Evolutionary conservation across 2,888 invertebrate genomes (phyloP).

Genomic region (Scrobipalpa costella): DNA sequence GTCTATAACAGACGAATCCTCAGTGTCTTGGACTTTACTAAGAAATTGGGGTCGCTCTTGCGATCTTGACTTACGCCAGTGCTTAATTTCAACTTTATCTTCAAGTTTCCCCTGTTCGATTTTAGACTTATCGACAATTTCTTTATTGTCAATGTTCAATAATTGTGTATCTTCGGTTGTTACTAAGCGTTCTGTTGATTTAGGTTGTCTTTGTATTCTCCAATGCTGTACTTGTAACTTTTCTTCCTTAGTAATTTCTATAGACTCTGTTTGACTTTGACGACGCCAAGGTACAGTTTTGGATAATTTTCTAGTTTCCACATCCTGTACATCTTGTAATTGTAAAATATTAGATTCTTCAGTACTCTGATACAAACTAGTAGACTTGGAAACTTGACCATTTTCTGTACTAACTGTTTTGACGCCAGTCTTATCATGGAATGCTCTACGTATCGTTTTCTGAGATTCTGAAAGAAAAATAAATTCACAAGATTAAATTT

Average conservation of each 20-base stretch:
- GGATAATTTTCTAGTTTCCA: slow-evolving; percentile 51
- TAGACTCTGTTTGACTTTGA: slow-evolving; percentile 40
- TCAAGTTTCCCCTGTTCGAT: slow-evolving; percentile 19
- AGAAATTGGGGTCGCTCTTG: slow-evolving; percentile 18
- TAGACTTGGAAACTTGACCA: slow-evolving; percentile 42
- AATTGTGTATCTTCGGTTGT: slow-evolving; percentile 42
- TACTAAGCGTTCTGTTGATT: slow-evolving; percentile 31
- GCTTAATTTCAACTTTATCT: slow-evolving; percentile 2
- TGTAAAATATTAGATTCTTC: slow-evolving; percentile 69
- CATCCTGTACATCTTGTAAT: slow-evolving; percentile 56
- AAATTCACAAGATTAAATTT: background rate
- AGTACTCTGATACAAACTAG: slow-evolving; percentile 56
- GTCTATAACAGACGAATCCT: slow-evolving; percentile 11
- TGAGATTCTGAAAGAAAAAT: slow-evolving; percentile 52
- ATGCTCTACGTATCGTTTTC: slow-evolving; percentile 51
- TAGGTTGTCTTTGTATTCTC: slow-evolving; percentile 45
- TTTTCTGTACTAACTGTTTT: slow-evolving; percentile 42
- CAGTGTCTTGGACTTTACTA: background rate
- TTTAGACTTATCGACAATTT: slow-evolving; percentile 33
- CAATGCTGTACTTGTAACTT: slow-evolving; percentile 46
- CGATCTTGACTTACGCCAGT: slow-evolving; percentile 31
- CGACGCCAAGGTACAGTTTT: slow-evolving; percentile 65
- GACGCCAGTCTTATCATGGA: slow-evolving; percentile 54
- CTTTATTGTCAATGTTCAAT: slow-evolving; percentile 35
- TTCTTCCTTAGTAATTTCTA: slow-evolving; percentile 37